Base-by-base conservation (phyloP, 2,797 vertebrate genomes). In the Trematomus bernacchii region DNA sequence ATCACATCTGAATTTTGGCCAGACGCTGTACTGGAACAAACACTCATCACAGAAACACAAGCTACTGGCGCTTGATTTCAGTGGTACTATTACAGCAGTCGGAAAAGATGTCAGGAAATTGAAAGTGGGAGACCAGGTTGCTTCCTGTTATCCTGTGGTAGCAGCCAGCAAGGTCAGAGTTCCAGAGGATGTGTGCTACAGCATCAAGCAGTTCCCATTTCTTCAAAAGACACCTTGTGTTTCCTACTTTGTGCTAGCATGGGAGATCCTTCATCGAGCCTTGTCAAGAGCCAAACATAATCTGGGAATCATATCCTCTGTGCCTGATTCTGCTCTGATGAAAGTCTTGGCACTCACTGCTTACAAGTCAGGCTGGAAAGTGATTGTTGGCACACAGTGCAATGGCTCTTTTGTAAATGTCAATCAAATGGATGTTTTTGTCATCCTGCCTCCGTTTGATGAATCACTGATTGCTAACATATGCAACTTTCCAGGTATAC, bases 191-290 rank as follows among this genome's bases (percentile, higher is more conserved):
- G 89, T 90, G 19, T 97, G 96, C 85, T 96, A 95, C 82, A 94
- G 78, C 59, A 91, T 91, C 16, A 96, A 92, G 68, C 92, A 19
- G 51, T 87, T 95, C 69, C 84, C 92, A 4, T 93, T 94, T 61
- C 85, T 98, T 58, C 87, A 89, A 64, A 93, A 89, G 12, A 83
- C 90, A 18, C 96, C 96, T 2, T 97, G 96, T 76, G 46, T 96
- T 57, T 97, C 96, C 8, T 96, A 93, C 70, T 94, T 96, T 73
- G 87, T 95, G 43, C 66, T 97, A 27, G 94, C 96, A 8, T 96
- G 96, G 96, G 93, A 96, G 82, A 94, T 97, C 76, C 67, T 97
- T 21, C 87, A 80, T 50, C 82, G 74, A 71, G 77, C 66, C 18
- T 91, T 97, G 75, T 92, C 94, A 18, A 91, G 66, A 72, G 48